A percentile compares a stretch with the other conserved stretches of the same genome.
Evolutionary conservation across 2,797 vertebrate species (phyloP).

Genomic region (Morelia viridis): DNA sequence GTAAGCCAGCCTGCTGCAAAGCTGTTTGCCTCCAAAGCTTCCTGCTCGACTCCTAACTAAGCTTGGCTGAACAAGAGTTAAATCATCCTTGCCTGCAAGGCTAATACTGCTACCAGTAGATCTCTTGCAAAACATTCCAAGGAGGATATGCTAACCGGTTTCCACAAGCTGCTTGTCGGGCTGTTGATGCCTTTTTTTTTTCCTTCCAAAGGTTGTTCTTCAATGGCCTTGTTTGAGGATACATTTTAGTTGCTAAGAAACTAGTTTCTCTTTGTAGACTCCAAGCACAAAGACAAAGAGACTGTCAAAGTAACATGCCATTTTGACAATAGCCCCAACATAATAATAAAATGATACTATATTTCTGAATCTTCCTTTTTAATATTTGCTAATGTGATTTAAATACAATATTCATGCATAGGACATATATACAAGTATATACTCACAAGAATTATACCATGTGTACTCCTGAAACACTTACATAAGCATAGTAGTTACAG

Average conservation of each 20-base stretch:
- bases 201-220: conserved; percentile 55
- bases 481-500: background rate
- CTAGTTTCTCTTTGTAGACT: conserved; percentile 72
- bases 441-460: background rate
- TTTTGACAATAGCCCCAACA: conserved; percentile 75
- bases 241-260: conserved; percentile 80
- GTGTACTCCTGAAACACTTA: fast-evolving
- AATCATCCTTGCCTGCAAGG: fast-evolving
- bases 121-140: fast-evolving
- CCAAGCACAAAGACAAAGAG: conserved; percentile 73
- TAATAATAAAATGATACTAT: conserved; percentile 69
- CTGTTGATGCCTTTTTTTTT: conserved; percentile 23
- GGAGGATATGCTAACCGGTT: fast-evolving
- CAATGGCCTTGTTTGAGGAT: conserved; percentile 67
- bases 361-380: conserved; percentile 54
- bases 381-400: conserved; percentile 58
- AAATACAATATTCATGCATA: conserved; percentile 45
- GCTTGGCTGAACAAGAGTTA: background rate
- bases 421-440: conserved; percentile 3
- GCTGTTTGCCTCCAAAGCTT: background rate
- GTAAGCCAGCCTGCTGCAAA: background rate
- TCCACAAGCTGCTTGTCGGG: conserved; percentile 29
- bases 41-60: fast-evolving
- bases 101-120: background rate
- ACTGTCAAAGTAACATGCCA: conserved; percentile 72